Base-by-base conservation (phyloP, 2,113 vertebrate species). In the Nansenia antarctica region DNA sequence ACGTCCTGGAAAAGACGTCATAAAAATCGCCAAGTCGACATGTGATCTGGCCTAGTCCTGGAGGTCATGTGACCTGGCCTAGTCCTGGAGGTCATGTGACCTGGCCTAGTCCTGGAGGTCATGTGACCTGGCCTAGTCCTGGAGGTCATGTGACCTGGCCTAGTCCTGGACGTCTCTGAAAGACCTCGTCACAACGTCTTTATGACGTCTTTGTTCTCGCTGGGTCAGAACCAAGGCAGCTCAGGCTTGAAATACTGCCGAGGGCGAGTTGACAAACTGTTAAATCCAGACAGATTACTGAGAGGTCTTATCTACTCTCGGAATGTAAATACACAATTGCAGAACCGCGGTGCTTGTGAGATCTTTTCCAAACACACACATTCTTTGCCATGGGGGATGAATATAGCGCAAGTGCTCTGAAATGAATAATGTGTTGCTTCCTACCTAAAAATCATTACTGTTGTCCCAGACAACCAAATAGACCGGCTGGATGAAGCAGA, bases 241-340 rank as follows among this genome's bases (percentile, higher is more conserved):
- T n/a, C n/a, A n/a, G n/a, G 69, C 67, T 62, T 77, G 42, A 78
- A 78, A 78, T 77, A 70, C 66, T 66, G 62, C 7, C 61, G 76
- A 72, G 74, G 80, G 67, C 72, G 65, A 68, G 57, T 79, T 81
- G 81, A 76, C 76, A 85, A 85, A 83, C 67, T 76, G 18, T 15
- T n/a, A 79, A 80, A 85, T 81, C 84, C 82, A 87, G 80, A 88
- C 61, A 65, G 77, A 91, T 86, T 80, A 65, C 77, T 61, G 62
- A 62, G 62, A 62, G 82, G 76, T 81, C 78, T 87, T 74, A 86
- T 87, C 82, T 84, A 75, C 78, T 68, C 62, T 78, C 57, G 76
- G 81, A 90, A 90, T 85, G 81, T 90, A 90, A 90, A 91, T 77
- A 81, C 65, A 82, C 53, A 69, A 35, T 70, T 70, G 69, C 62